phyloP scores from a whole-genome alignment of 1,140 invertebrate genomes.

The Bombus breviceps region DNA sequence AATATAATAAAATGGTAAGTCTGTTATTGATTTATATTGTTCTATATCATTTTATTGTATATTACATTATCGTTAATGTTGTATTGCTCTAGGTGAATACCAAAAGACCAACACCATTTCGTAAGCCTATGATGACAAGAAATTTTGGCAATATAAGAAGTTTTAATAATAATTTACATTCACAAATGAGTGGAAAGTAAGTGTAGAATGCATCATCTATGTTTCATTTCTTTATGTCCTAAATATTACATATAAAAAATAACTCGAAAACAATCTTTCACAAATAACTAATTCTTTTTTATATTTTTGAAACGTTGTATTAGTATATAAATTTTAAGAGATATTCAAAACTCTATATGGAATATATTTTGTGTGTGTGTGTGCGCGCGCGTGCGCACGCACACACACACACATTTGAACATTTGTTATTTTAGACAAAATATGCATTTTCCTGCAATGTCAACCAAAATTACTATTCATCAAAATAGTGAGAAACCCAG shows the following conservation, averaged over 20 bases:
- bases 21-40: not conserved
- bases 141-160: not conserved
- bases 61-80: constrained; percentile 1
- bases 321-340: not conserved
- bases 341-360: not conserved
- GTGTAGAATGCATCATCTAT: not conserved
- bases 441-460: not conserved
- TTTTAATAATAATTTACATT: not conserved
- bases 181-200: constrained; percentile 43
- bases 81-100: constrained; percentile 11
- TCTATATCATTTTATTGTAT: not conserved
- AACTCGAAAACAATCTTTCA: not conserved
- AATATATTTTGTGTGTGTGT: not conserved
- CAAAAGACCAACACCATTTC: constrained; percentile 4
- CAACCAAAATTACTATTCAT: constrained; percentile 22
- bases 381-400: accelerated
- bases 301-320: not conserved
- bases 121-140: constrained; percentile 4
- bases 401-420: not conserved
- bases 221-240: too few species aligned
- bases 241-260: not conserved
- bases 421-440: constrained; percentile 15
- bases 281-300: not conserved
- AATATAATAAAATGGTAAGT: constrained; percentile 26
- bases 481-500: constrained; percentile 32